phyloP scores from a whole-genome alignment of 2,113 vertebrate species.

The Cynopterus brachyotis region DNA sequence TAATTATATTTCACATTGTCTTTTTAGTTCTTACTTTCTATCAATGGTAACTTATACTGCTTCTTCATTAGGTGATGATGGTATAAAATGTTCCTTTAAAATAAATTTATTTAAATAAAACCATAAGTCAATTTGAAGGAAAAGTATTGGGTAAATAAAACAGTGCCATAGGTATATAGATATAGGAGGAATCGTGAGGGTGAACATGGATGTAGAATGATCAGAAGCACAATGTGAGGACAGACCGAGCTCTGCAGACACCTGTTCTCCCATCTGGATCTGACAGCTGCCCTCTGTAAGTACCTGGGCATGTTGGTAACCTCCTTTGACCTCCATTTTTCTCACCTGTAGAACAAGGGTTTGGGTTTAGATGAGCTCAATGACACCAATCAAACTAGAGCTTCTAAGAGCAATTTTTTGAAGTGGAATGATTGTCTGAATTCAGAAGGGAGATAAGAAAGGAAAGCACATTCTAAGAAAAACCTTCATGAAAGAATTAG shows the following conservation, averaged over 20 bases:
- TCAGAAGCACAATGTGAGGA: too few relatives aligned
- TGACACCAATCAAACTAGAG: neutral
- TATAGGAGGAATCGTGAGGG: neutral
- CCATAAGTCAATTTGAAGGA: neutral
- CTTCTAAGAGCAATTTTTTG: neutral
- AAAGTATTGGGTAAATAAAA: neutral
- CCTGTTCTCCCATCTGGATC: neutral
- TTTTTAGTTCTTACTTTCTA: neutral
- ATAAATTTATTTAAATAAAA: neutral
- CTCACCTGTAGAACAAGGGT: neutral
- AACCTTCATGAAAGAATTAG: neutral
- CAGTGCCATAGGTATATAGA: too few relatives aligned
- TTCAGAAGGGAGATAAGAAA: neutral
- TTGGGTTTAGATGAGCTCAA: neutral
- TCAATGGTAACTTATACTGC: neutral
- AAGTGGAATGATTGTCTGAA: neutral
- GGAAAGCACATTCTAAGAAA: neutral
- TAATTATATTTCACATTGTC: neutral
- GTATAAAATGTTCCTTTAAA: neutral
- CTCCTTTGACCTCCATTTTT: neutral
- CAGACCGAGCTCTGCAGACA: neutral
- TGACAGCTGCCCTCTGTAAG: neutral
- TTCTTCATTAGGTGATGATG: neutral
- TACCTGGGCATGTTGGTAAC: too few relatives aligned
- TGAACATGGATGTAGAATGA: accelerated